Evolutionary conservation across 2,113 vertebrate species (phyloP).

Genomic region (Diadophis punctatus): DNA sequence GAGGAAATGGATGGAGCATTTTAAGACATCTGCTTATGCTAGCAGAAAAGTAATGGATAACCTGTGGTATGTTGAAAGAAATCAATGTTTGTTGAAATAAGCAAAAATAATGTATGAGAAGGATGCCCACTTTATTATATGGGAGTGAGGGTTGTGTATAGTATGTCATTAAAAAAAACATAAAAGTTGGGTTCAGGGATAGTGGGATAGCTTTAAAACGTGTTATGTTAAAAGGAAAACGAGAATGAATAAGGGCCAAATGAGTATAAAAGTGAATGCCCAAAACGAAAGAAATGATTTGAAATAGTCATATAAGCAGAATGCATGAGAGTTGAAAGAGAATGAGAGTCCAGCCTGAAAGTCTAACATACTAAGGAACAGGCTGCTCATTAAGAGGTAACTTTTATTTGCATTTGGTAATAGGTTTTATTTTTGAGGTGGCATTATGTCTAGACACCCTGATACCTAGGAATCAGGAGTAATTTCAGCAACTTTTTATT

Average conservation of each 20-base stretch:
- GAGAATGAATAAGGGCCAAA: background rate
- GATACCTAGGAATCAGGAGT: background rate
- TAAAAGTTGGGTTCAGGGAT: background rate
- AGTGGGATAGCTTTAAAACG: background rate
- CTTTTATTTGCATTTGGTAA: background rate
- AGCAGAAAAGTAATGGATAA: background rate
- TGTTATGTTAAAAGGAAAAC: background rate
- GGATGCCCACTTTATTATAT: background rate
- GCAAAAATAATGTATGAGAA: background rate
- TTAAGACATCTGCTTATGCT: background rate
- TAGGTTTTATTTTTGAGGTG: background rate
- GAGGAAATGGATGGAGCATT: background rate
- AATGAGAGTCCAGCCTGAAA: background rate
- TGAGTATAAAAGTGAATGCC: background rate
- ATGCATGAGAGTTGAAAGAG: background rate
- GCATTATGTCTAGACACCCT: background rate
- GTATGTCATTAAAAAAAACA: background rate
- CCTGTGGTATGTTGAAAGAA: background rate
- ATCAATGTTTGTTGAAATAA: background rate
- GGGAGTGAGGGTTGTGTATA: background rate
- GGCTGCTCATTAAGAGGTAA: background rate
- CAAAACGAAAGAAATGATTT: background rate
- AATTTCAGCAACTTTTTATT: background rate
- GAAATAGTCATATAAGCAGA: background rate
- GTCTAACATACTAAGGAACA: background rate